Conservation (phyloP, 2,888 invertebrate species). For the Pyrochroa serraticornis region DNA sequence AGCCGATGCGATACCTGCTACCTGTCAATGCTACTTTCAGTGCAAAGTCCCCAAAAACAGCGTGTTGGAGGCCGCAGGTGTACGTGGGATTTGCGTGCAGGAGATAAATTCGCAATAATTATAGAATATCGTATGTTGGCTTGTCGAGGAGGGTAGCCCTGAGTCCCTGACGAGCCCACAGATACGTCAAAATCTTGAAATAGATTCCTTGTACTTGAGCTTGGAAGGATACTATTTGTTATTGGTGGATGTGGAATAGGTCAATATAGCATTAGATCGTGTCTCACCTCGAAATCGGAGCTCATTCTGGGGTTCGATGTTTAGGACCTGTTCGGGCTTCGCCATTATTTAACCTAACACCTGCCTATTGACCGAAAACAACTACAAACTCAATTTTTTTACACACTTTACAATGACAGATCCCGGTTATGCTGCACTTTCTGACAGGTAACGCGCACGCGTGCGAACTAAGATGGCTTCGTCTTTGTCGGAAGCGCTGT, state of each 20-base stretch:
- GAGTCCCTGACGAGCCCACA: constrained; percentile 23
- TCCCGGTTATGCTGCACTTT: constrained; percentile 55
- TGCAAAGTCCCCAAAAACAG: too few relatives aligned
- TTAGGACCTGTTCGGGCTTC: constrained; percentile 79
- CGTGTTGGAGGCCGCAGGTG: too few relatives aligned
- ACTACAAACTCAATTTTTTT: constrained; percentile 46
- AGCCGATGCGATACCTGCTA: too few relatives aligned
- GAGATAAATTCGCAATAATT: too few relatives aligned
- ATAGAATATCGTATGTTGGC: neutral
- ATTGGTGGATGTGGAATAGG: constrained; percentile 35
- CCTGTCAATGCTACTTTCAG: too few relatives aligned
- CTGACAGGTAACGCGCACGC: constrained; percentile 48
- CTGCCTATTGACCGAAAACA: constrained; percentile 39
- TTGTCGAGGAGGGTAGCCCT: neutral
- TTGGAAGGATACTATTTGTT: constrained; percentile 36
- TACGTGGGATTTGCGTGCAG: too few relatives aligned
- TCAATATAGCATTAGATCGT: constrained; percentile 33
- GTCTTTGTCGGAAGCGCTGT: constrained; percentile 15
- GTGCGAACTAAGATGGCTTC: constrained; percentile 34
- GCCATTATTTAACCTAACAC: constrained; percentile 61
- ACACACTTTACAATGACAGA: constrained; percentile 51
- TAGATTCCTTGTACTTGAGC: constrained; percentile 37
- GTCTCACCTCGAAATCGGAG: constrained; percentile 87
- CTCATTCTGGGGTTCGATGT: constrained; percentile 87
- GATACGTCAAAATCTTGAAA: constrained; percentile 40